Evolutionary conservation across 2,888 invertebrate species (phyloP), one percentile per base, ranked within the genome.

Genomic region (Stegophylla sp.): DNA sequence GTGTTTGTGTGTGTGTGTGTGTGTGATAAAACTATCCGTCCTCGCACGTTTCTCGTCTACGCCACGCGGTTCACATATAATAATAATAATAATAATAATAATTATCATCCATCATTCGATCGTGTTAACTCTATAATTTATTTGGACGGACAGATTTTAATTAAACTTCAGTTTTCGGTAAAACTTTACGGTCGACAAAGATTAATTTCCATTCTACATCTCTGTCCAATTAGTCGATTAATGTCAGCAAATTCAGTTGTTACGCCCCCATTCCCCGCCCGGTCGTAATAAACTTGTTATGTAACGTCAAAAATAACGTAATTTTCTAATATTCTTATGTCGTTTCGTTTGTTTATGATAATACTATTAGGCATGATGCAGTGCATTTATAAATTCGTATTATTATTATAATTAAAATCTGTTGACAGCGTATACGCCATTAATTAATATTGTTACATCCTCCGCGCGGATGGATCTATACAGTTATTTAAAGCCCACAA

Each of bases 201-300:
- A 75, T 75, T 64, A 75, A 75, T 75, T 41, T 51, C 51, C 75
- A 10, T 75, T 75, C 75, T 53, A 53, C 75, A 23, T 75, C 75
- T 75, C 51, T 53, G 64, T 75, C 75, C 64, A 75, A 75, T 75
- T 75, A 75, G 64, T 53, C 75, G 64, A 64, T 75, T 75, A 64
- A 75, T 75, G 75, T 53, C 75, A 53, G 75, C 51, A 51, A 66
- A 53, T 75, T 41, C 43, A 12, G 64, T 34, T 13, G 64, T 23
- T 48, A 34, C 63, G 15, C 1, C n/a, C n/a, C n/a, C n/a, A n/a
- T 12, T 43, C 43, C 10, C 4, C 7, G 43, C 20, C 7, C 41
- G 3, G 17, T 17, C n/a, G 56, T 43, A 26, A 12, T n/a, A 51
- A 41, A 34, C 53, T 34, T 34, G 34, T 51, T 17, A 7, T 15